Evolutionary conservation across 2,113 vertebrate species (phyloP).

Genomic region (Daphoenositta chrysoptera): DNA sequence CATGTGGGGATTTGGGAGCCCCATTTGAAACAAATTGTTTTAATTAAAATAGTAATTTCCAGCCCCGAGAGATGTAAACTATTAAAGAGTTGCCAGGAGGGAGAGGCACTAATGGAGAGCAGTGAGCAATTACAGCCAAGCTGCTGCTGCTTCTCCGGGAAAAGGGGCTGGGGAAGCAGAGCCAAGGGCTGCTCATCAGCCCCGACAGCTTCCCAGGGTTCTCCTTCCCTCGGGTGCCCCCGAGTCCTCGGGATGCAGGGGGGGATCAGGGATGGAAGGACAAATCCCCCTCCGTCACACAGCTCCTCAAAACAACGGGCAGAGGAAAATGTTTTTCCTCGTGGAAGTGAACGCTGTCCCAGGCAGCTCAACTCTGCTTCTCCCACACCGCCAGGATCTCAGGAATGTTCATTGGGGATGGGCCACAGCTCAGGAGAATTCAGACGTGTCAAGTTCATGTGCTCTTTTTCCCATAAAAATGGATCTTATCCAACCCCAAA

Average conservation of each 20-base stretch:
- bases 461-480: not conserved
- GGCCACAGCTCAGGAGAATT: not conserved
- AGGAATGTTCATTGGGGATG: accelerated
- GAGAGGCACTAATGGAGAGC: constrained; percentile 55
- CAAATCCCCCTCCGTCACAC: not conserved
- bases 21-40: constrained; percentile 67
- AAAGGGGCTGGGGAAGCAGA: not conserved
- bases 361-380: not conserved
- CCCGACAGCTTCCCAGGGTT: not conserved
- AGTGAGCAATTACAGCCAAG: constrained; percentile 44
- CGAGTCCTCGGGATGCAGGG: not conserved
- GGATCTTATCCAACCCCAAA: not conserved
- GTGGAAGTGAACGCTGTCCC: accelerated
- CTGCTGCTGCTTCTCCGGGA: not conserved
- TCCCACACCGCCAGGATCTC: not conserved
- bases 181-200: not conserved
- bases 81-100: constrained; percentile 62
- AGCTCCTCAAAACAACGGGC: not conserved
- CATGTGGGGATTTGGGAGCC: constrained; percentile 22
- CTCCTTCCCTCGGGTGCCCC: not conserved
- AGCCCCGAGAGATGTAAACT: constrained; percentile 60
- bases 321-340: not conserved
- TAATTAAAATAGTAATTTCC: constrained; percentile 69
- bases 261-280: not conserved
- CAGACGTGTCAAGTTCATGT: not conserved